Evolutionary conservation across 1,140 invertebrate genomes (phyloP).

Genomic region (Drosophila lacteicornis): DNA sequence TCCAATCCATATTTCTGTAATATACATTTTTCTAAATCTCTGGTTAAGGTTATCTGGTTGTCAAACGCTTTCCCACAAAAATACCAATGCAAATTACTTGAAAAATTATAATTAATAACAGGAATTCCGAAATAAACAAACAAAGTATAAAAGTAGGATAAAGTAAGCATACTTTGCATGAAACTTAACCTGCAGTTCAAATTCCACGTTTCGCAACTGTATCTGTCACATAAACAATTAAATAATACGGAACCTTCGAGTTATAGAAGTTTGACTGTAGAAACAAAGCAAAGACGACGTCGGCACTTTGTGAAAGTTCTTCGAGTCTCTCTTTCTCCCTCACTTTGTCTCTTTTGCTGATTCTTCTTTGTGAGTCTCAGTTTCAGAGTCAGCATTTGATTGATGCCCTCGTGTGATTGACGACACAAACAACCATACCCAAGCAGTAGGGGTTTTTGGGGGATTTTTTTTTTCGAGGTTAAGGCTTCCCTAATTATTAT

Average conservation of each 20-base stretch:
- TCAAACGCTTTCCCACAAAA: neutral
- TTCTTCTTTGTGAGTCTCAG: conserved; percentile 54
- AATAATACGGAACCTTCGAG: conserved; percentile 7
- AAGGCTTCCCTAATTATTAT: neutral
- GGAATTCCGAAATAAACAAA: neutral
- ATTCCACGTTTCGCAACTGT: conserved; percentile 4
- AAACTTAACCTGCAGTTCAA: conserved; percentile 10
- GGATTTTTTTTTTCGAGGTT: neutral
- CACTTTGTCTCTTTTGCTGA: conserved; percentile 14
- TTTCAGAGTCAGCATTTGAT: conserved; percentile 60
- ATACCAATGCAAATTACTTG: neutral
- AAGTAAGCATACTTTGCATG: neutral
- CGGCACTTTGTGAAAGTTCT: conserved; percentile 39
- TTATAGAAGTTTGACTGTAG: conserved; percentile 24
- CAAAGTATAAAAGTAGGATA: neutral
- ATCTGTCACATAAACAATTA: conserved; percentile 9
- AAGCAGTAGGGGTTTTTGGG: neutral
- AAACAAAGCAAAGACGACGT: conserved; percentile 14
- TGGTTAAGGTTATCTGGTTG: neutral
- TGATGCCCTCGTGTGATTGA: conserved; percentile 68
- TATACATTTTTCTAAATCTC: neutral
- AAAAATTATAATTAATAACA: no score
- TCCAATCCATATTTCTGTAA: no score
- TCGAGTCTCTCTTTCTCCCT: conserved; percentile 6
- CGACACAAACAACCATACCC: conserved; percentile 28